phyloP scores from a whole-genome alignment of 2,113 vertebrate genomes.

The Riparia riparia region DNA sequence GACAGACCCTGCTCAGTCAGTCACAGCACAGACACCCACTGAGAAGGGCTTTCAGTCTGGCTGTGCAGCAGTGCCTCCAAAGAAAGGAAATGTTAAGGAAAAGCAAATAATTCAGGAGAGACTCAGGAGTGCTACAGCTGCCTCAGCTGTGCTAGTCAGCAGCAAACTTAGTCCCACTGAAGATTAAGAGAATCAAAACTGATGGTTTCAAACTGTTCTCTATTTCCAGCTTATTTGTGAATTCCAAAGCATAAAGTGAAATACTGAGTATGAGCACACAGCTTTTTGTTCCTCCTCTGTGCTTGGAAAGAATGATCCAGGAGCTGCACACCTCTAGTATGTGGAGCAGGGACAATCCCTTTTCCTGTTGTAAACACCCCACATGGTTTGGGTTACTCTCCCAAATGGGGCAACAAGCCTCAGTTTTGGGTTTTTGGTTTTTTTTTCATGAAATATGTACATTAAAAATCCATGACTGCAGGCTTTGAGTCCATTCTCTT shows the following conservation, averaged over 20 bases:
- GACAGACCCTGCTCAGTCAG: not conserved
- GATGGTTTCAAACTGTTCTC: not conserved
- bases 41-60: not conserved
- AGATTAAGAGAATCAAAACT: not conserved
- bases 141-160: not conserved
- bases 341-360: not conserved
- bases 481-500: not conserved
- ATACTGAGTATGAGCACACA: not conserved
- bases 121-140: not conserved
- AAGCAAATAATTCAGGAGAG: not conserved
- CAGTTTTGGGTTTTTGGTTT: too few relatives aligned
- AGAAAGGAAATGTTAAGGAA: not conserved
- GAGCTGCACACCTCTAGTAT: not conserved
- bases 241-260: not conserved
- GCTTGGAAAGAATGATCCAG: accelerated
- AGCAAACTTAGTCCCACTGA: not conserved
- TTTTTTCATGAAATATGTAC: not conserved
- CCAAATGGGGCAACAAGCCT: not conserved
- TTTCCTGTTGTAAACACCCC: not conserved
- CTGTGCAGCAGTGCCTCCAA: not conserved
- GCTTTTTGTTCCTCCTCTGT: not conserved
- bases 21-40: not conserved
- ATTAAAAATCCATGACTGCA: not conserved
- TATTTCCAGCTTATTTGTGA: not conserved
- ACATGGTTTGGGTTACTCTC: not conserved